A percentile compares a stretch with the other conserved stretches of the same genome.
phyloP scores from a whole-genome alignment of 2,797 vertebrate genomes.

The Microctenopoma stevenorrisi region DNA sequence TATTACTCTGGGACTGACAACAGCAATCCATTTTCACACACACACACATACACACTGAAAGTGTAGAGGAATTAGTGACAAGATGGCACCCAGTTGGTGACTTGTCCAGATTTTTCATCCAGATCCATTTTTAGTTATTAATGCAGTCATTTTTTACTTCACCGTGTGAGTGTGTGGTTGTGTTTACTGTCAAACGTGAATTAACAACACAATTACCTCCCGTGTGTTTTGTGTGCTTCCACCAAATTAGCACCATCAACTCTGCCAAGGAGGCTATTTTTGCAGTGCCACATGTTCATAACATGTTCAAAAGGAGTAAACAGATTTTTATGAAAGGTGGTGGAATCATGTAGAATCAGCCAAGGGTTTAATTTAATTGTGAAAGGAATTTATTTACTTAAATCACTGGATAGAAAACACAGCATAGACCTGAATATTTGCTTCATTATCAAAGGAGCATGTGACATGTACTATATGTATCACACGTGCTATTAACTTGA shows the following conservation, averaged over 20 bases:
- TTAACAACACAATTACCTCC: constrained; percentile 13
- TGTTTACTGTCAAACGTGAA: constrained; percentile 23
- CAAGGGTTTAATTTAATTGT: neutral
- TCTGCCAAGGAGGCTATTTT: neutral
- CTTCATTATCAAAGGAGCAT: no score
- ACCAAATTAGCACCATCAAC: neutral
- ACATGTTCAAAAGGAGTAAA: neutral
- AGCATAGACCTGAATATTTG: no score
- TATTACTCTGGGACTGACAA: constrained; percentile 66
- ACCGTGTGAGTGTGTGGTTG: neutral
- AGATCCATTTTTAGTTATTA: constrained; percentile 33
- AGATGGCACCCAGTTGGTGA: constrained; percentile 8
- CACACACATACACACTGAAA: constrained; percentile 7
- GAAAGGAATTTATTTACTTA: neutral
- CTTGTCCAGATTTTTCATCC: constrained; percentile 20
- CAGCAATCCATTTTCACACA: constrained; percentile 45
- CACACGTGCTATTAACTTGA: no score
- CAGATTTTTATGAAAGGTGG: constrained; percentile 1
- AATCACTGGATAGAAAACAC: neutral
- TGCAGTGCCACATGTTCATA: neutral
- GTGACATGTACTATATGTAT: no score
- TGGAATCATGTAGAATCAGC: neutral
- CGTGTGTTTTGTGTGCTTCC: neutral
- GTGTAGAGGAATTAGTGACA: constrained; percentile 34
- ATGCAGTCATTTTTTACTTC: constrained; percentile 12